Evolutionary conservation across 2,113 vertebrate genomes (phyloP), one percentile per base, ranked within the genome.

Genomic region (Eurystomus gularis): DNA sequence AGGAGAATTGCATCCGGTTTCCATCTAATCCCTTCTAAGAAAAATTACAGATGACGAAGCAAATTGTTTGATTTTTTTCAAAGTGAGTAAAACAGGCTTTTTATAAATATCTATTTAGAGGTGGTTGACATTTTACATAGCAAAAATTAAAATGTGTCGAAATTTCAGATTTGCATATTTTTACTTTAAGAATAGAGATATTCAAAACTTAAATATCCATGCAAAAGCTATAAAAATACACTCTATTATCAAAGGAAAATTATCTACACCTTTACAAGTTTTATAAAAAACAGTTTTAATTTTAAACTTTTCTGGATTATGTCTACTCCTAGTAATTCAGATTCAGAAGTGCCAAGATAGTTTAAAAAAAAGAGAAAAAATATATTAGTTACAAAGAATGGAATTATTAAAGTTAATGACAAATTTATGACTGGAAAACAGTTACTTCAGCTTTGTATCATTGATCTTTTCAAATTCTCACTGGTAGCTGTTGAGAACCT

Each of bases 21-120:
- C 60, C n/a, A 70, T 97, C 17, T 77, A 84, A 62, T 93, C 89
- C 24, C 42, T 96, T 60, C 69, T 96, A 62, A 95, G 85, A 94
- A 95, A 97, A 68, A 84, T 96, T 20, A 84, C 83, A 57, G 66
- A 95, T 79, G 88, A 94, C 29, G 89, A 90, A 69, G 80, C 92
- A 85, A 95, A 94, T 33, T 86, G 90, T 78, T 88, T 98, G 42
- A 15, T 42, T 42, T 42, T 42, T 42, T 42, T 42, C 15, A 42
- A 88, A 88, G 23, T 29, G 31, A 10, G 11, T 60, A 33, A 18
- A 28, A 57, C 18, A 61, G 17, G 11, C 6, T 60, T 55, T 70
- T 57, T 61, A 54, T 25, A 17, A 42, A 26, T 79, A 19, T 42
- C 7, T 62, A 3, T 60, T 21, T 61, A 52, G 46, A 77, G 12